Percentiles rank a stretch among this genome's conserved stretches.
Conservation (phyloP, 1,140 invertebrate species). For the Grapholita molesta region DNA sequence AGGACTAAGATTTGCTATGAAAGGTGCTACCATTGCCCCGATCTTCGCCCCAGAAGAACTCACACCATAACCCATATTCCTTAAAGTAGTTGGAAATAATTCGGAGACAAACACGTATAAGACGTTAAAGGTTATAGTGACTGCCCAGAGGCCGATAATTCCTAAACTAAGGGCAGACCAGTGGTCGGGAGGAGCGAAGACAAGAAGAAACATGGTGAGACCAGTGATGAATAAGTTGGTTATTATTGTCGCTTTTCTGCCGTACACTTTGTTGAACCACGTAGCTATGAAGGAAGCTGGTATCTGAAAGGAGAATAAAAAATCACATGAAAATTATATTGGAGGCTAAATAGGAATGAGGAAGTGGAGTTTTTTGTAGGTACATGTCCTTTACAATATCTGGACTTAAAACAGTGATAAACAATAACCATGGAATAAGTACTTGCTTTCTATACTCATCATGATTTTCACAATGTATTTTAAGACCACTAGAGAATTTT, state of each 20-base stretch:
- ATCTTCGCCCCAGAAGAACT: slow-evolving; percentile 34
- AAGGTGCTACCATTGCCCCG: slow-evolving; percentile 42
- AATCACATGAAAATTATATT: slow-evolving; percentile 6
- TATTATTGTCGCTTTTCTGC: slow-evolving; percentile 30
- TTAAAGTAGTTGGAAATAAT: slow-evolving; percentile 43
- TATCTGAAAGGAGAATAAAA: slow-evolving; percentile 22
- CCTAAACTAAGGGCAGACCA: slow-evolving; percentile 30
- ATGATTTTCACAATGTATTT: too few relatives aligned
- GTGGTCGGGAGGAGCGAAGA: slow-evolving; percentile 30
- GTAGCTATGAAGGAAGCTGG: slow-evolving; percentile 22
- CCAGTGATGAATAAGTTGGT: slow-evolving; percentile 15
- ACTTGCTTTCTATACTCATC: too few relatives aligned
- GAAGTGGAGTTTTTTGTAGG: too few relatives aligned
- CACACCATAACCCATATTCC: slow-evolving; percentile 43
- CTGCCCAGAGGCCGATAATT: slow-evolving; percentile 26
- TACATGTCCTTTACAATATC: too few relatives aligned
- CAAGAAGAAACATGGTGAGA: slow-evolving; percentile 31
- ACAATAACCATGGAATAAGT: too few relatives aligned
- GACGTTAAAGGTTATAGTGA: slow-evolving; percentile 25
- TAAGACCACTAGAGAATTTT: too few relatives aligned
- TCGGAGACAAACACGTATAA: slow-evolving; percentile 36
- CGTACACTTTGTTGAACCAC: slow-evolving; percentile 32
- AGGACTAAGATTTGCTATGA: slow-evolving; percentile 39
- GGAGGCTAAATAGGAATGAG: too few relatives aligned
- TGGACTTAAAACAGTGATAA: too few relatives aligned